phyloP scores from a whole-genome alignment of 2,113 vertebrate genomes.

The Sphyrna mokarran region DNA sequence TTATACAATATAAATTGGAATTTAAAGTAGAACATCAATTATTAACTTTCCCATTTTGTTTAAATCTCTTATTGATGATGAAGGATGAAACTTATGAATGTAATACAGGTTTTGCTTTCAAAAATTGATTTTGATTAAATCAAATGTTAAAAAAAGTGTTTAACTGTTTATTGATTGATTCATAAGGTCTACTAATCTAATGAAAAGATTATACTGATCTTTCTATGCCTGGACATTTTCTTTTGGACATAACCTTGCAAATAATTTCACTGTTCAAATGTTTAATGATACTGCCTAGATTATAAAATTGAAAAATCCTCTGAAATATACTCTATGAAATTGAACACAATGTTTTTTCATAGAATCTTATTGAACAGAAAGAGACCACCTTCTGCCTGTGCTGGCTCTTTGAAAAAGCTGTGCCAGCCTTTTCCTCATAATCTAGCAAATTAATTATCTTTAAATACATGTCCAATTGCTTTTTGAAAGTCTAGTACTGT shows the following conservation, averaged over 20 bases:
- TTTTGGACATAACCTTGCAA: background rate
- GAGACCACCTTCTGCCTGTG: background rate
- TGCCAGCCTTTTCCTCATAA: background rate
- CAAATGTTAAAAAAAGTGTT: background rate
- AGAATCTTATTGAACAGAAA: background rate
- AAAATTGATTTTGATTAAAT: slow-evolving; percentile 14
- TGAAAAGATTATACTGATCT: background rate
- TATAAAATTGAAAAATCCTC: background rate
- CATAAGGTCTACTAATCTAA: background rate
- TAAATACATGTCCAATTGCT: background rate
- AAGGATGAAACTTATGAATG: background rate
- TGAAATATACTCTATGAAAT: background rate
- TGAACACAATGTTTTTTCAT: background rate
- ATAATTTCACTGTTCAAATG: background rate
- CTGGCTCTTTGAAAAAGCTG: background rate
- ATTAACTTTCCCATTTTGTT: background rate
- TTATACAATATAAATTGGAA: background rate
- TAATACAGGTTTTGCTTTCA: background rate
- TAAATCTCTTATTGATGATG: background rate
- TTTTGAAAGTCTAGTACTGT: background rate
- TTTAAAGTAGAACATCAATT: background rate
- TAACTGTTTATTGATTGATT: background rate
- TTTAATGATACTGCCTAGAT: background rate
- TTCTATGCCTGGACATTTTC: background rate
- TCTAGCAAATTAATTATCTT: background rate